These are phyloP conservation scores for Wasmannia auropunctata DNA, from an alignment of 1,140 invertebrate species.

Conservation along the genomic window DNA sequence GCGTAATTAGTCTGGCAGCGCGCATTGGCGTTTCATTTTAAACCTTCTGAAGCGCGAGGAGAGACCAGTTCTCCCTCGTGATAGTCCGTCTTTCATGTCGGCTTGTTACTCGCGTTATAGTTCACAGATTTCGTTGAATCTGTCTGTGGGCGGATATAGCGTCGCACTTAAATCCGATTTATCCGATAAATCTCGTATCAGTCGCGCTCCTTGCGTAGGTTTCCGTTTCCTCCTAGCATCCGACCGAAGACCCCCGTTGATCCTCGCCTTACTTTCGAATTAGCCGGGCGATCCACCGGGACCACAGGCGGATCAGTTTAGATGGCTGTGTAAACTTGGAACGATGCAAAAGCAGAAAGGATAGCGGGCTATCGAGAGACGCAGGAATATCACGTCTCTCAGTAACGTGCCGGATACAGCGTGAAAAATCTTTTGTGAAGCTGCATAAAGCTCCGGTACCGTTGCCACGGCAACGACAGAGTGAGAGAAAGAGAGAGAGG, in stretches of 20 bases:
- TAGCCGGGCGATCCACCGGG: conserved; percentile 60
- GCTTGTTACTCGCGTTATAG: conserved; percentile 59
- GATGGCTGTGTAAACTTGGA: conserved; percentile 60
- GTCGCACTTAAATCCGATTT: conserved; percentile 71
- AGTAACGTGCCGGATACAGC: conserved; percentile 31
- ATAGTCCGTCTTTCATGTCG: conserved; percentile 61
- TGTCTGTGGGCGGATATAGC: conserved; percentile 55
- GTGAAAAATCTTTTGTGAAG: conserved; percentile 54
- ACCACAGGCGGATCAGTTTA: conserved; percentile 62
- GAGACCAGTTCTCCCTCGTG: conserved; percentile 1
- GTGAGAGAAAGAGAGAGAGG: background rate
- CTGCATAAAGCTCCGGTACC: conserved; percentile 11
- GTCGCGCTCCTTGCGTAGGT: conserved; percentile 56
- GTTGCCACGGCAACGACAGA: conserved; percentile 25
- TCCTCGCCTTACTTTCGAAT: conserved; percentile 69
- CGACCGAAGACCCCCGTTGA: conserved; percentile 63
- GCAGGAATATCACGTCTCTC: conserved; percentile 49
- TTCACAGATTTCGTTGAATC: conserved; percentile 61
- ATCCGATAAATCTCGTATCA: conserved; percentile 73
- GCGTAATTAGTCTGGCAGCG: conserved; percentile 75
- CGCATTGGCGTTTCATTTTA: conserved; percentile 67
- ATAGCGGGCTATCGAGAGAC: conserved; percentile 34
- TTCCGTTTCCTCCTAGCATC: conserved; percentile 61
- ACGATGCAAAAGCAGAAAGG: conserved; percentile 60
- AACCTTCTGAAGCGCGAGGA: conserved; percentile 66